Conservation (phyloP, 2,888 invertebrate species). For the Athrips mouffetella region DNA sequence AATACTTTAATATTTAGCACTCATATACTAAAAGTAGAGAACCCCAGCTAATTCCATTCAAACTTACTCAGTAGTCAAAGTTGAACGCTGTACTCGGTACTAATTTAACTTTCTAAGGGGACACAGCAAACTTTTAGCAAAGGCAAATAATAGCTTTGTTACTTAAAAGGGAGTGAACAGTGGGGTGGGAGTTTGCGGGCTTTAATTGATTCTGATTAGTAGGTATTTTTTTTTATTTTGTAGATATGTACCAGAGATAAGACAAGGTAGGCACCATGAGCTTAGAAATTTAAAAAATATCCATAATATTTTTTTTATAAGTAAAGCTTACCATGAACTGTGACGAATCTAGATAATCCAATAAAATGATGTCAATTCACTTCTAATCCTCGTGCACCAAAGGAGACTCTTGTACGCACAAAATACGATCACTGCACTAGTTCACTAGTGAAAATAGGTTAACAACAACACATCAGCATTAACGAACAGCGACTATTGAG, state of each 20-base stretch:
- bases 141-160: conserved; percentile 4
- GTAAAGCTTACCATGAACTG: background rate
- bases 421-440: conserved; percentile 22
- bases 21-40: too few species aligned
- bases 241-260: too few species aligned
- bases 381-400: background rate
- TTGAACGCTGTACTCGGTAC: conserved; percentile 37
- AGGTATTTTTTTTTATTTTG: too few species aligned
- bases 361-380: background rate
- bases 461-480: conserved; percentile 29
- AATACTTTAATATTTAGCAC: too few species aligned
- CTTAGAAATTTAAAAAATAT: too few species aligned
- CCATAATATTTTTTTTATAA: too few species aligned
- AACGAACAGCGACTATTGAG: background rate
- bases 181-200: too few species aligned
- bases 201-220: too few species aligned
- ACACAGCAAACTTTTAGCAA: conserved; percentile 27
- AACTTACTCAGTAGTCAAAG: conserved; percentile 54
- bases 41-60: too few species aligned
- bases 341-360: background rate
- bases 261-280: too few species aligned
- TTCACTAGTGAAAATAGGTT: conserved; percentile 41
- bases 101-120: conserved; percentile 47
- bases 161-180: background rate
- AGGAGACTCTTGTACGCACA: background rate